Evolutionary conservation across 2,113 vertebrate species (phyloP), one percentile per base, ranked within the genome.

Genomic region (Brachyhypopomus gauderio): DNA sequence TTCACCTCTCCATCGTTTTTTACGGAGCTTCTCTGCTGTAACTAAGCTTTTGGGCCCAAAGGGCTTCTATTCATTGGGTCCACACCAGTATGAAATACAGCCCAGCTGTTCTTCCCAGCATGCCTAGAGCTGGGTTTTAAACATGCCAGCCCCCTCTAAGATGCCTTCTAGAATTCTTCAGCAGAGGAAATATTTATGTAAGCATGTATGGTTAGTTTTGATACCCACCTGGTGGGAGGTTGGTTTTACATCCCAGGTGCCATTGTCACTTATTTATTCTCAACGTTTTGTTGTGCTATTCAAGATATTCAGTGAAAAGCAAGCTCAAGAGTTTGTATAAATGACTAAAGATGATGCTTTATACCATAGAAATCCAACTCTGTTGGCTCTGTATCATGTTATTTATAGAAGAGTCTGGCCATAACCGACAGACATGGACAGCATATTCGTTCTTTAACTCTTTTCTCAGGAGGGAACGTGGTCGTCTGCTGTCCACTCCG

Each of bases 71-170:
- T 52, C 45, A 52, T 52, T 52, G 45, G 45, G 48, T 56, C 27
- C 73, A 55, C 77, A 84, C 45, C 60, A 16, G 78, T 81, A 73
- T 84, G 60, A 84, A 84, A 79, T 73, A 30, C 84, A 83, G 89
- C 77, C 85, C 84, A 83, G 89, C 77, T 87, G 70, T 80, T 69
- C 11, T 64, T 81, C 70, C 41, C 38, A 30, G 79, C 38, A 38
- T 74, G 74, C 78, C 55, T 63, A 81, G 56, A 55, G 55, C 72
- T 56, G 30, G 55, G 34, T 25, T 63, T 52, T 79, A 59, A 45
- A 69, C 76, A 69, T 30, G 36, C 20, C 63, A 78, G 48, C 34
- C 48, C 22, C 48, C 17, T 69, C 63, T 0, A 14, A 58, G 27
- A 34, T 7, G 64, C 27, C 34, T 38, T 56, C 34, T 4, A 3